Base-by-base conservation (phyloP, 2,797 vertebrate species). In the Fistularia tabacaria region DNA sequence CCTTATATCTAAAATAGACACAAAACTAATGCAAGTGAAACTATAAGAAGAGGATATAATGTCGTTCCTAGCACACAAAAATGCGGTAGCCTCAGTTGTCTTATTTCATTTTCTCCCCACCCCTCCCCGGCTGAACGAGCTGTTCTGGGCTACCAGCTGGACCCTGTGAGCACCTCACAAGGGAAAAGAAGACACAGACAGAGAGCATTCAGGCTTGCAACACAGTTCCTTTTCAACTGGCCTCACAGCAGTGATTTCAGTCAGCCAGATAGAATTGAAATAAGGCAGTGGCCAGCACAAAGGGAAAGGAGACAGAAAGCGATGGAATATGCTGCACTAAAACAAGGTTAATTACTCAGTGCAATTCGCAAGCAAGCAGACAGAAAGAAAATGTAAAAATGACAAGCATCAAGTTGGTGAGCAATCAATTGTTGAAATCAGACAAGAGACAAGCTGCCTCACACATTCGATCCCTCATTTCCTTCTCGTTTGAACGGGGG, bases 101-200 rank as follows among this genome's bases (percentile, higher is more conserved):
- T 38, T 9, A 46, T 49, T 9, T n/a, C 8, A 44, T 46, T 40
- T 51, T 50, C 46, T 57, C 44, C 36, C 51, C 42, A 48, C 46
- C 38, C 42, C 58, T 70, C 49, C 66, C 51, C 55, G 76, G 79
- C 73, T 81, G 81, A 81, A 81, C 61, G 13, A 62, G 51, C 67
- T 76, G 73, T 77, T 72, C 79, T 74, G 47, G 79, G 67, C 69
- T 73, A 81, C 83, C 87, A 84, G 83, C 83, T 87, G 84, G 76
- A 75, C 64, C 63, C 69, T 76, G 64, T 54, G 41, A 76, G 73
- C 73, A 66, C 65, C 73, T 75, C 81, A 65, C 51, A 40, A 68
- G 71, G 62, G 74, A 76, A 61, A 71, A 63, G 65, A 76, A 64
- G 64, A 77, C 69, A 77, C 71, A 78, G 74, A 48, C 57, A 74